Evolutionary conservation across 2,113 vertebrate genomes (phyloP).

Genomic region (Silurus asotus): DNA sequence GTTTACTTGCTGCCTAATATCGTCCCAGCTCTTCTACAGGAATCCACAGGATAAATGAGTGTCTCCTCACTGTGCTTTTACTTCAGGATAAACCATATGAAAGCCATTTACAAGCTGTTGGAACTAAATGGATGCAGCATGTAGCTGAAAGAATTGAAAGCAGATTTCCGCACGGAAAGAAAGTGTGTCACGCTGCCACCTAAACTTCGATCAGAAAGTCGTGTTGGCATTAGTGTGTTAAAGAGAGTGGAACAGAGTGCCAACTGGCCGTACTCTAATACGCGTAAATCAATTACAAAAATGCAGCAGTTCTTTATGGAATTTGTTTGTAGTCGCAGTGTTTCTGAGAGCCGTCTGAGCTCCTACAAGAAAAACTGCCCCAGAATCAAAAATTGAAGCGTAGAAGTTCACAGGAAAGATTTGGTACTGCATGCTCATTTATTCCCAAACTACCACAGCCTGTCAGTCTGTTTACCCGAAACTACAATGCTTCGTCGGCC

Average conservation of each 20-base stretch:
- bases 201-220: background rate
- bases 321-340: background rate
- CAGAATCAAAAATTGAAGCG: no score
- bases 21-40: no score
- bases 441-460: background rate
- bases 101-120: slow-evolving; percentile 66
- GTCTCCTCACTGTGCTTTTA: slow-evolving; percentile 45
- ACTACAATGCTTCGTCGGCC: no score
- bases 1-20: no score
- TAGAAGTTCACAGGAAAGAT: background rate
- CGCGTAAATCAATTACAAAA: background rate
- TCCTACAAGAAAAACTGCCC: background rate
- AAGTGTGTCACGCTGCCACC: background rate
- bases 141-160: slow-evolving; percentile 68
- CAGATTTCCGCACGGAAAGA: background rate
- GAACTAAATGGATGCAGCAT: slow-evolving; percentile 58
- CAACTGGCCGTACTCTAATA: background rate
- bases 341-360: background rate
- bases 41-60: no score
- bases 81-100: slow-evolving; percentile 64
- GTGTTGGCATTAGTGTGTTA: background rate
- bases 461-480: background rate
- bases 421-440: background rate
- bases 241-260: background rate
- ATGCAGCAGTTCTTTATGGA: background rate